phyloP scores from a whole-genome alignment of 1,140 invertebrate species.

The Drosophila novamexicana region DNA sequence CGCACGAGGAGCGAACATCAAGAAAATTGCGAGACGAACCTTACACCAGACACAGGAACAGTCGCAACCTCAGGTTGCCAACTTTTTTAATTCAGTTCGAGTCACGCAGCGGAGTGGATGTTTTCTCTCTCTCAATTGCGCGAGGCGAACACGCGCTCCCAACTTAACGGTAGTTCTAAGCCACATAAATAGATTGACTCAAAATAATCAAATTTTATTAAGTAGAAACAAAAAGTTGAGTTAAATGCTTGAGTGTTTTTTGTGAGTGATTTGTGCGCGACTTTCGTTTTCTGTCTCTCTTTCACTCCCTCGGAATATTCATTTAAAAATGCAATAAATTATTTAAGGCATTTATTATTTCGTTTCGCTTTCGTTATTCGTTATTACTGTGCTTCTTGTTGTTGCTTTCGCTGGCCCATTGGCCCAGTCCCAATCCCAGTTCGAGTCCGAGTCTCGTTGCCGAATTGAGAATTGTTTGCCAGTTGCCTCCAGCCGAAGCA shows the following conservation, averaged over 20 bases:
- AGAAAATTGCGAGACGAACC: conserved; percentile 34
- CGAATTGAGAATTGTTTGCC: conserved; percentile 67
- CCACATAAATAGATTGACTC: background rate
- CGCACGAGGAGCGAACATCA: conserved; percentile 38
- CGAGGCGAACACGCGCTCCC: conserved; percentile 1
- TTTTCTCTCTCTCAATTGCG: conserved; percentile 4
- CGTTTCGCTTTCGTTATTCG: conserved; percentile 59
- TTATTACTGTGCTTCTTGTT: conserved; percentile 38
- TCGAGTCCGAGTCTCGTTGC: background rate
- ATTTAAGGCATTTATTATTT: conserved; percentile 76
- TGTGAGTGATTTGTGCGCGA: conserved; percentile 3
- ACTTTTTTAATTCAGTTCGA: conserved; percentile 78
- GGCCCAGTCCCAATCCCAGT: conserved; percentile 51
- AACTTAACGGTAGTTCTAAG: background rate
- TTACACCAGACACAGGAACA: conserved; percentile 22
- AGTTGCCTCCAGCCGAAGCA: conserved; percentile 58
- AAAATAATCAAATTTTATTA: conserved; percentile 4
- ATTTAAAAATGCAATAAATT: conserved; percentile 64
- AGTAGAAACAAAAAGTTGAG: background rate
- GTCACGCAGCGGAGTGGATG: conserved; percentile 70
- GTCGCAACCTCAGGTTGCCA: conserved; percentile 40
- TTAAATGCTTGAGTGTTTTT: background rate
- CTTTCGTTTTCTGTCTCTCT: conserved; percentile 1
- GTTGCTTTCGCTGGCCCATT: conserved; percentile 50
- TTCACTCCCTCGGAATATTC: conserved; percentile 7